Evolutionary conservation across 2,113 vertebrate genomes (phyloP), one percentile per base, ranked within the genome.

Genomic region (Pimephales promelas): DNA sequence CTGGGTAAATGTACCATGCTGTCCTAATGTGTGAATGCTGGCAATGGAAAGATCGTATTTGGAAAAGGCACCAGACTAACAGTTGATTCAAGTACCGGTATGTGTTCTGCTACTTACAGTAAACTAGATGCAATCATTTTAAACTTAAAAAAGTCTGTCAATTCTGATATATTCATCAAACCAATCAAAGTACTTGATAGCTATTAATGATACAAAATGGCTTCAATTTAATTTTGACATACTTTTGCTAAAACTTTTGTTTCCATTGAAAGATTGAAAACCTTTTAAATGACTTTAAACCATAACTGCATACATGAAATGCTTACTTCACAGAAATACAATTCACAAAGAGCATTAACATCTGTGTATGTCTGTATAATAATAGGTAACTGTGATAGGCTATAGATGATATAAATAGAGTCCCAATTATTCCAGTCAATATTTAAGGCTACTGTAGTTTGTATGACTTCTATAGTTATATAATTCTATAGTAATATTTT

Each of bases 1-100:
- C n/a, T 13, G 28, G 52, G 56, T 77, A 59, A 77, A 77, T 43
- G 47, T 84, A 22, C n/a, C 0, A 22, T 40, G 16, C 14, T 84
- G 9, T 78, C 20, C 4, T 56, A 78, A 28, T 77, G 71, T 76
- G 72, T 84, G 82, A 68, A 49, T 68, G 56, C 57, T 45, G 76
- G 31, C 22, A 40, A n/a, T 5, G 26, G 61, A 10, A 79, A 72
- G 24, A 57, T 83, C 1, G 22, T 86, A 77, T 88, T 86, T 74
- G 72, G 72, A 40, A 24, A 43, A 45, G 82, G 82, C 62, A 74
- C 61, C 8, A 52, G n/a, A 36, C 34, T 81, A n/a, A 56, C 81
- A 28, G 47, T 86, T 74, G 26, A 81, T 22, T 56, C 45, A n/a
- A 72, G 28, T 28, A 28, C 28, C 28, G 28, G 74, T 83, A 47